These are phyloP conservation scores for Lithophane semibrunnea DNA, from an alignment of 2,888 invertebrate species.

Conservation along the genomic window DNA sequence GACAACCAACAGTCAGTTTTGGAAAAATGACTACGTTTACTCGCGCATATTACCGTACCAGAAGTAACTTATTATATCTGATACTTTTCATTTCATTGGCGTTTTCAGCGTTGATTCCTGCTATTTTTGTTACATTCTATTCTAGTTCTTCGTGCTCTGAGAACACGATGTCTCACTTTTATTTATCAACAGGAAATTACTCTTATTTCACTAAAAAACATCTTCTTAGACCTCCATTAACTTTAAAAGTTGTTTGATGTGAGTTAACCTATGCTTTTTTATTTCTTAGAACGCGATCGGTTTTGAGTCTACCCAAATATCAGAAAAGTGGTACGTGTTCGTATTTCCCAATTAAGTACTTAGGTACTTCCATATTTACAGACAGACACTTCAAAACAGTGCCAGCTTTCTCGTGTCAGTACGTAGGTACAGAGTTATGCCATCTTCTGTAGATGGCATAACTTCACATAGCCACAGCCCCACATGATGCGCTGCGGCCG, in stretches of 20 bases:
- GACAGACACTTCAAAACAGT: background rate
- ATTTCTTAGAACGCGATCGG: background rate
- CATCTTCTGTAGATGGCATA: background rate
- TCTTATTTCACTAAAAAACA: constrained; percentile 52
- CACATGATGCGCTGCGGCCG: constrained; percentile 3
- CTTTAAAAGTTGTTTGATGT: constrained; percentile 2
- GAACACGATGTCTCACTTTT: constrained; percentile 78
- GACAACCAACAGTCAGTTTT: constrained; percentile 24
- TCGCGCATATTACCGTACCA: constrained; percentile 44
- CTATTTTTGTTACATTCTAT: constrained; percentile 80
- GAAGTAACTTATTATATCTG: constrained; percentile 70
- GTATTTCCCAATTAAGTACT: background rate
- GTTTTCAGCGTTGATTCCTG: constrained; percentile 75
- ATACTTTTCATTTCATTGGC: constrained; percentile 75
- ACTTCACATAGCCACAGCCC: background rate
- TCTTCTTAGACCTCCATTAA: constrained; percentile 55
- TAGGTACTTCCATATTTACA: background rate
- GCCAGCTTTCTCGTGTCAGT: background rate
- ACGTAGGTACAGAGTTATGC: background rate
- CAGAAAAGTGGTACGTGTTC: background rate
- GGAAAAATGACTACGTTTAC: constrained; percentile 46
- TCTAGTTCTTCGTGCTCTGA: constrained; percentile 73
- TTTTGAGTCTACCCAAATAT: background rate
- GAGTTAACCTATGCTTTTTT: constrained; percentile 10
- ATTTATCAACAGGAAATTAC: constrained; percentile 61